A percentile compares a stretch with the other conserved stretches of the same genome.
Evolutionary conservation across 1,140 invertebrate genomes (phyloP).

Genomic region (Nebria ingens): DNA sequence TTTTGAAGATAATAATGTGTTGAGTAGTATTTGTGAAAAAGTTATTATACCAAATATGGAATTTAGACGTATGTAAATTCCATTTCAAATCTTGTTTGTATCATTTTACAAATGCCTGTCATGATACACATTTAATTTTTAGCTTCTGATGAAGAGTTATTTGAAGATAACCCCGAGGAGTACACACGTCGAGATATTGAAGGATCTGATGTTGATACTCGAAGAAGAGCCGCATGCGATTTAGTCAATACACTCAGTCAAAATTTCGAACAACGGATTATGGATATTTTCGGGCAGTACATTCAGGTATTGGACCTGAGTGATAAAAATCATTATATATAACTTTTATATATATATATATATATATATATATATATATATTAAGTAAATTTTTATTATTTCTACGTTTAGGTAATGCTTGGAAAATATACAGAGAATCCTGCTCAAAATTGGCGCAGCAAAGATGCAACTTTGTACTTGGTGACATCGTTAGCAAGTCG

Average conservation of each 20-base stretch:
- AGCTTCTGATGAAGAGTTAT: slow-evolving; percentile 91
- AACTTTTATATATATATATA: slow-evolving; percentile 14
- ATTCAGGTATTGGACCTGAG: too few relatives aligned
- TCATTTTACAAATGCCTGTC: not conserved
- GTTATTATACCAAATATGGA: slow-evolving; percentile 97
- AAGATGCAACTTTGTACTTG: slow-evolving; percentile 92
- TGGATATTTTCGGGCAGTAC: slow-evolving; percentile 85
- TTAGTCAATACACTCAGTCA: slow-evolving; percentile 81
- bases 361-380: slow-evolving; percentile 9
- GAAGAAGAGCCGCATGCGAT: slow-evolving; percentile 90
- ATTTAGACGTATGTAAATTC: slow-evolving; percentile 61
- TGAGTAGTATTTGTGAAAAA: slow-evolving; percentile 92
- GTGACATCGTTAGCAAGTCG: slow-evolving; percentile 88
- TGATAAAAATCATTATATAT: too few relatives aligned
- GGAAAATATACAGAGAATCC: slow-evolving; percentile 67
- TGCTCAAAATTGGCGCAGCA: slow-evolving; percentile 74
- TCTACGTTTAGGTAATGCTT: slow-evolving; percentile 56
- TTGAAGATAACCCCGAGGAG: slow-evolving; percentile 97
- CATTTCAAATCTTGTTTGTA: not conserved
- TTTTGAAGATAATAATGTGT: slow-evolving; percentile 78
- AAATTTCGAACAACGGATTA: slow-evolving; percentile 87
- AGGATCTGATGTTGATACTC: slow-evolving; percentile 95
- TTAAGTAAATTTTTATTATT: slow-evolving; percentile 13
- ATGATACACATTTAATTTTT: slow-evolving; percentile 18
- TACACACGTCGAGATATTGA: slow-evolving; percentile 96